phyloP scores from a whole-genome alignment of 2,888 invertebrate genomes.

The Antheraea assamensis region DNA sequence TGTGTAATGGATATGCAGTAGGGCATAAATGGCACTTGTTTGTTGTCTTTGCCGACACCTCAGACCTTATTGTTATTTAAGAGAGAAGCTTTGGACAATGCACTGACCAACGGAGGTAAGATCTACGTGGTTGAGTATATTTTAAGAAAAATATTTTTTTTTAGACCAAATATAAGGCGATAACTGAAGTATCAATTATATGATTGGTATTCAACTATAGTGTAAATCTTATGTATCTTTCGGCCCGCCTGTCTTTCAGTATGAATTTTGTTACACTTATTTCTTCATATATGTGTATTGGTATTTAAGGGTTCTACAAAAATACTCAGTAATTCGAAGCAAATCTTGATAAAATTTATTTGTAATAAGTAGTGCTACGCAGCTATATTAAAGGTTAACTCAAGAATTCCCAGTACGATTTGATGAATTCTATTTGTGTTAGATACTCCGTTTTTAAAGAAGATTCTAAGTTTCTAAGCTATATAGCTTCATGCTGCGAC shows the following conservation, averaged over 20 bases:
- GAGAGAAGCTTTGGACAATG: conserved; percentile 35
- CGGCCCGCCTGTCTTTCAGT: not conserved
- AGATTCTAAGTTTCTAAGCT: too few species aligned
- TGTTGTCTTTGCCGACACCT: conserved; percentile 62
- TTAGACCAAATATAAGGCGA: not conserved
- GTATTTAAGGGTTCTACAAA: too few species aligned
- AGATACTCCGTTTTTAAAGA: too few species aligned
- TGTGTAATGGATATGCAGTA: conserved; percentile 79
- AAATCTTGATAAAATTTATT: too few species aligned
- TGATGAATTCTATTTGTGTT: too few species aligned
- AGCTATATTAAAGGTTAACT: too few species aligned
- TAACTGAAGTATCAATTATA: not conserved
- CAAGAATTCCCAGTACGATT: too few species aligned
- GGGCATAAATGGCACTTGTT: conserved; percentile 69
- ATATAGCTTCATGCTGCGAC: too few species aligned
- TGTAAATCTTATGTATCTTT: not conserved
- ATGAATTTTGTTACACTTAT: too few species aligned
- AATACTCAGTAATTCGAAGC: too few species aligned
- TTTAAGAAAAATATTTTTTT: conserved; percentile 22
- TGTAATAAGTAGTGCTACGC: too few species aligned
- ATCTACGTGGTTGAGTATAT: conserved; percentile 12
- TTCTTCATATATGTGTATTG: too few species aligned
- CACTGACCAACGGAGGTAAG: conserved; percentile 34
- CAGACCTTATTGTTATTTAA: conserved; percentile 45
- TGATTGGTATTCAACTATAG: not conserved